Evolutionary conservation across 2,113 vertebrate species (phyloP), one percentile per base, ranked within the genome.

Genomic region (Lepus europaeus): DNA sequence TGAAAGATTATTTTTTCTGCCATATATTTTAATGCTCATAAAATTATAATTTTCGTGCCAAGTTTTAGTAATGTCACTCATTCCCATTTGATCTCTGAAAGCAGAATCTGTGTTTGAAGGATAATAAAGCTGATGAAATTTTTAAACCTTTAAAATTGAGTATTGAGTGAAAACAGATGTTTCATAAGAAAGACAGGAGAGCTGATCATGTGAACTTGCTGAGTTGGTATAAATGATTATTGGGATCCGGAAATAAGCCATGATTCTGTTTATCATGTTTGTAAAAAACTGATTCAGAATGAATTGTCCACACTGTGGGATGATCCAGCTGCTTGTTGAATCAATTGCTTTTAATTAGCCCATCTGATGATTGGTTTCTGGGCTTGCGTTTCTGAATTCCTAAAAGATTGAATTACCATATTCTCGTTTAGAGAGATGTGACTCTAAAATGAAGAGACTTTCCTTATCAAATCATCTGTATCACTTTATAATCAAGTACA

Each of bases 61-160:
- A 51, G 53, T 94, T 97, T 96, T 96, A 89, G 92, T 95, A 84
- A 25, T 78, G 94, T 93, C 68, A 77, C 14, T 92, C 29, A 20
- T 79, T 33, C 45, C 78, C 95, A 82, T 86, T 94, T 73, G 81
- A 70, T 93, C 33, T 29, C 59, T 66, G 61, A 96, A 96, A 90
- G 74, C 91, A 86, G 83, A 85, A 61, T 27, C 56, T 22, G 19
- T 49, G 14, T 76, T 90, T 91, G 63, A 94, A 91, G 78, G 61
- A 94, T 89, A 93, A 95, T 93, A 68, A 94, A 90, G 59, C 83
- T 95, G 88, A 95, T 96, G 90, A 95, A 95, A 96, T 31, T 36
- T 68, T 88, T 83, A 94, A 95, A 90, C 39, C 76, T 76, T 95
- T 86, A 92, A 90, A 89, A 91, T 79, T 93, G 68, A 79, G 53